Evolutionary conservation across 2,113 vertebrate species (phyloP), one percentile per base, ranked within the genome.

Genomic region (Neofelis nebulosa): DNA sequence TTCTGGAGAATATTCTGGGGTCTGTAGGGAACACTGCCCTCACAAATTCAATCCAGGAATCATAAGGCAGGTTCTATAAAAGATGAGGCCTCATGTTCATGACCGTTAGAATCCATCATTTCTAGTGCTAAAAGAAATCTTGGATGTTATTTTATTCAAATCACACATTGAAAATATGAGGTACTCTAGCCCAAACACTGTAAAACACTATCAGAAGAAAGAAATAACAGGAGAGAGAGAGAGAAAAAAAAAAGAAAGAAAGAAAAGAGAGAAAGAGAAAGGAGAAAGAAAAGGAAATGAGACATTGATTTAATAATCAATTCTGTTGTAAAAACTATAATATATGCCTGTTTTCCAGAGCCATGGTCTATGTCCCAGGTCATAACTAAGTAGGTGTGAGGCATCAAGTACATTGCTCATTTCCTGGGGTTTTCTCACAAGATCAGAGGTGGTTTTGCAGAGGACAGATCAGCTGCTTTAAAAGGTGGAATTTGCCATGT

Each of bases 151-250:
- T 96, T 84, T 93, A 81, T 96, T 84, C 86, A 91, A 85, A 14
- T n/a, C n/a, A 95, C 33, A 48, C 41, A 95, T 92, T 31, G 8
- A 92, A 95, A 94, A 95, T 86, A 80, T 83, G 45, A 93, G 31
- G 5, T 63, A 41, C 11, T 89, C 48, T 63, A 45, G 6, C 14
- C 57, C 36, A 92, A 91, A 74, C 5, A 41, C 4, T 48, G 68
- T 68, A 93, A 97, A 41, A 73, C 14, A 66, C 36, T 81, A 6
- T 83, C 52, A 94, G 79, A 68, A 31, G n/a, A 38, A 78, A 38
- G 21, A 27, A 12, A 73, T 27, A 52, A 18, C 7, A 5, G 69
- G 33, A 41, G 3, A 38, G 16, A 4, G 2, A 15, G 14, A 23
- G 7, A 76, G 19, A 8, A 1, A 38, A 38, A 38, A 38, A 38